Conservation (phyloP, 2,888 invertebrate species). For the Lithophane leautieri region DNA sequence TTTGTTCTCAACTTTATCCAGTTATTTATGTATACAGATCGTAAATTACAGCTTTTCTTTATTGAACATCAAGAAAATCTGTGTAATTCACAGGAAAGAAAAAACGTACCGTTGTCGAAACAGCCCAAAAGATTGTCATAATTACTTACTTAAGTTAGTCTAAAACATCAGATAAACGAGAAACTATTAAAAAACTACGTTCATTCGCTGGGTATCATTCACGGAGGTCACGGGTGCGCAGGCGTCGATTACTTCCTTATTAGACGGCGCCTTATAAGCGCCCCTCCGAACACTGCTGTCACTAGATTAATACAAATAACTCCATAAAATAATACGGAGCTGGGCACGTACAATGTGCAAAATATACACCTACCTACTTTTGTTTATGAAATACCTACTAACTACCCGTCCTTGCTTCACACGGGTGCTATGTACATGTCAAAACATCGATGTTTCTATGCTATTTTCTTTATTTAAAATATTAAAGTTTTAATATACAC, state of each 20-base stretch:
- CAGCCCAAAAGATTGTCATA: too few species aligned
- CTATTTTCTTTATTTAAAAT: too few species aligned
- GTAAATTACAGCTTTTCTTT: not conserved
- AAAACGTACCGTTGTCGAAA: too few species aligned
- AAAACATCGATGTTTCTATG: too few species aligned
- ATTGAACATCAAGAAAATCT: not conserved
- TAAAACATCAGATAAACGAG: slow-evolving; percentile 4
- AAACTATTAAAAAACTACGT: slow-evolving; percentile 29
- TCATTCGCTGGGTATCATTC: slow-evolving; percentile 53
- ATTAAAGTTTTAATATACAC: too few species aligned
- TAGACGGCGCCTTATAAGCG: slow-evolving; percentile 62
- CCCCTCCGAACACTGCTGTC: slow-evolving; percentile 40
- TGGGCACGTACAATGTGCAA: not conserved
- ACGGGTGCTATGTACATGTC: too few species aligned
- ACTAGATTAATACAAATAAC: slow-evolving; percentile 41
- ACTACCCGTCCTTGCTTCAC: too few species aligned
- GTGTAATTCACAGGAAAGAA: not conserved
- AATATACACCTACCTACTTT: not conserved
- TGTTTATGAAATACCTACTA: not conserved
- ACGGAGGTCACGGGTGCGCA: slow-evolving; percentile 63
- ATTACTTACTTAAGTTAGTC: not conserved
- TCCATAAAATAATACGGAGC: slow-evolving; percentile 25
- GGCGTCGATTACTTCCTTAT: slow-evolving; percentile 69
- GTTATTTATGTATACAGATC: not conserved
- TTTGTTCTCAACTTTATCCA: too few species aligned